Conservation (phyloP, 2,888 invertebrate species). For the Xestia sexstrigata region DNA sequence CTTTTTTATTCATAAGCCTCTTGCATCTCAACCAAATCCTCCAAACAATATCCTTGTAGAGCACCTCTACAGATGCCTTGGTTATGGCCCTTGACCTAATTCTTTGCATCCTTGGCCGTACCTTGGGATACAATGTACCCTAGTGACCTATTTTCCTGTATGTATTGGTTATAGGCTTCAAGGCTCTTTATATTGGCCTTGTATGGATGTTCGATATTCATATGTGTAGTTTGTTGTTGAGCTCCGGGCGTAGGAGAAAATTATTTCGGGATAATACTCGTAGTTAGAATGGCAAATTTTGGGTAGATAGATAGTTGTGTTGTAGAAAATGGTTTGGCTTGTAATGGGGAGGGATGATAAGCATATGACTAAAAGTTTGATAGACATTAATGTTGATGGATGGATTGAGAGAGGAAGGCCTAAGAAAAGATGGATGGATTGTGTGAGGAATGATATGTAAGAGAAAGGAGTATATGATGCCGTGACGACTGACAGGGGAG, state of each 20-base stretch:
- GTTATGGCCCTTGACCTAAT: conserved; percentile 21
- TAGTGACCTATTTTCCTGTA: conserved; percentile 43
- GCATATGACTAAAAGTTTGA: too few species aligned
- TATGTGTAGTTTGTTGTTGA: not conserved
- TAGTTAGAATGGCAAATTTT: too few species aligned
- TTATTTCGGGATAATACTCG: not conserved
- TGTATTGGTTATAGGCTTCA: conserved; percentile 28
- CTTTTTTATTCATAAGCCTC: not conserved
- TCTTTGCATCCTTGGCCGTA: conserved; percentile 44
- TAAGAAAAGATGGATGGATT: too few species aligned
- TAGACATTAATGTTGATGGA: too few species aligned
- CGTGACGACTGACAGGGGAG: too few species aligned
- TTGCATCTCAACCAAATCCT: conserved; percentile 12
- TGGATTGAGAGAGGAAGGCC: too few species aligned
- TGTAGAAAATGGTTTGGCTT: too few species aligned
- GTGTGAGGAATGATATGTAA: too few species aligned
- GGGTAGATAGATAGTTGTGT: not conserved
- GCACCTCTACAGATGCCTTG: not conserved
- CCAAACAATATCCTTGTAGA: not conserved
- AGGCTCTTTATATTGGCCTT: conserved; percentile 16
- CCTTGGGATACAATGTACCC: not conserved
- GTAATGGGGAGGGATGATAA: too few species aligned
- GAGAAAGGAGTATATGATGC: too few species aligned
- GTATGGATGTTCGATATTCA: conserved; percentile 4
- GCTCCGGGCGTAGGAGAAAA: not conserved